Percentiles rank a stretch among this genome's conserved stretches.
Conservation (phyloP, 1,140 invertebrate species). For the Drosophila trapezifrons region DNA sequence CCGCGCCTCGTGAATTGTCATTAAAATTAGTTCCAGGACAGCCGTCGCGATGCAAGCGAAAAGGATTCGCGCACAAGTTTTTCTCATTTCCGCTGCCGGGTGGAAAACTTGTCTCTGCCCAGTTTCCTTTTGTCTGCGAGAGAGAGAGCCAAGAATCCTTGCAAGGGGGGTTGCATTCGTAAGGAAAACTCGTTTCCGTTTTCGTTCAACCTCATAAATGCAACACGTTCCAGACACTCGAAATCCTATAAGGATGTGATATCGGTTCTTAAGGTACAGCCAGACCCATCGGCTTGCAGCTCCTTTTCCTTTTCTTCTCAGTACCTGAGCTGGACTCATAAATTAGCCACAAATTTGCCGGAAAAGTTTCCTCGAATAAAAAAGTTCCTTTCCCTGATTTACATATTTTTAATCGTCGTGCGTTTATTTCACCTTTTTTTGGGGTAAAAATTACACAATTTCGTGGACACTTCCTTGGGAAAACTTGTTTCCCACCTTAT, state of each 20-base stretch:
- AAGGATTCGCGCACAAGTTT: slow-evolving; percentile 62
- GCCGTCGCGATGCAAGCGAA: slow-evolving; percentile 19
- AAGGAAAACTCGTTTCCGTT: slow-evolving; percentile 60
- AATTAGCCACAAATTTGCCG: slow-evolving; percentile 82
- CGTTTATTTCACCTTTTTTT: slow-evolving; percentile 40
- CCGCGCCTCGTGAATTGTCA: slow-evolving; percentile 74
- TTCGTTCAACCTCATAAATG: slow-evolving; percentile 65
- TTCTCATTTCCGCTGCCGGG: slow-evolving; percentile 67
- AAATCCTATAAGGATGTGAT: slow-evolving; percentile 21
- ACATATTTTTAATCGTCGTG: slow-evolving; percentile 67
- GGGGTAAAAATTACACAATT: slow-evolving; percentile 67
- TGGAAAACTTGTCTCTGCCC: slow-evolving; percentile 72
- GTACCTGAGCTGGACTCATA: slow-evolving; percentile 50
- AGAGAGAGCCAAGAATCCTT: slow-evolving; percentile 1
- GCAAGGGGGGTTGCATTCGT: slow-evolving; percentile 20
- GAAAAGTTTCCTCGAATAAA: slow-evolving; percentile 51
- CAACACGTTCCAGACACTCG: slow-evolving; percentile 72
- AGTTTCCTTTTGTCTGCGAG: slow-evolving; percentile 54
- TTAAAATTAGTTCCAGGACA: slow-evolving; percentile 78
- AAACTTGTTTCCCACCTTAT: slow-evolving; percentile 54
- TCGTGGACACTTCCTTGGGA: slow-evolving; percentile 48
- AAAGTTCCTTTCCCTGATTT: slow-evolving; percentile 49
- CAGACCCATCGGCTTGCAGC: slow-evolving; percentile 15
- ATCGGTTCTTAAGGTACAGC: slow-evolving; percentile 43
- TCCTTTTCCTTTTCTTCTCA: background rate